Evolutionary conservation across 2,888 invertebrate genomes (phyloP), one percentile per base, ranked within the genome.

Genomic region (Protodeltote pygarga): DNA sequence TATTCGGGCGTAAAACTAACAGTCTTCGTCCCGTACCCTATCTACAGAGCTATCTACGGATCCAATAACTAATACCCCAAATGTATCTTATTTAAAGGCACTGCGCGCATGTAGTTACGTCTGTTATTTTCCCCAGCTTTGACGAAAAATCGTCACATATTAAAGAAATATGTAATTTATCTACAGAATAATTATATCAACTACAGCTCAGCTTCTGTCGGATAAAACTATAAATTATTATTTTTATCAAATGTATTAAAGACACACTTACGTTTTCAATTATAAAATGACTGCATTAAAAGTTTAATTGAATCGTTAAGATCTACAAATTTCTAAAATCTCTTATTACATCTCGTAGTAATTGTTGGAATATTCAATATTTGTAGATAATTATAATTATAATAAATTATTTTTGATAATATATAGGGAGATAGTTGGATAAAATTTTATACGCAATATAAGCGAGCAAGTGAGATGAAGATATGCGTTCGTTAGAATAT

Each of bases 361-460:
- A 65, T 55, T 48, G 38, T 64, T 59, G 41, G 45, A 66, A 67
- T 53, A 57, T 61, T 66, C 46, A 62, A 64, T 58, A 66, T 52
- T 57, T 51, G 50, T 46, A 54, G 37, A 60, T 63, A n/a, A n/a
- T n/a, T n/a, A n/a, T n/a, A n/a, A n/a, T n/a, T n/a, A 65, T 57
- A 63, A 59, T 64, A 54, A 55, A 71, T 64, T 65, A 51, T 54
- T 58, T 65, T 51, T 54, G 47, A 55, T 65, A 61, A 57, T 71
- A n/a, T n/a, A 65, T 59, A 65, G 58, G 57, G 51, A 70, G 55
- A 68, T 55, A 65, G 32, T 61, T 70, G 52, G 59, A 72, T 66
- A 62, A 68, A 64, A 64, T 49, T 63, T 72, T 66, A 61, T 63
- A 72, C 50, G 62, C 51, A 47, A 59, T 61, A 64, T 57, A 72